A percentile compares a stretch with the other conserved stretches of the same genome.
Evolutionary conservation across 1,140 invertebrate genomes (phyloP).

Genomic region (Pachyrhynchus sulphureomaculatus): DNA sequence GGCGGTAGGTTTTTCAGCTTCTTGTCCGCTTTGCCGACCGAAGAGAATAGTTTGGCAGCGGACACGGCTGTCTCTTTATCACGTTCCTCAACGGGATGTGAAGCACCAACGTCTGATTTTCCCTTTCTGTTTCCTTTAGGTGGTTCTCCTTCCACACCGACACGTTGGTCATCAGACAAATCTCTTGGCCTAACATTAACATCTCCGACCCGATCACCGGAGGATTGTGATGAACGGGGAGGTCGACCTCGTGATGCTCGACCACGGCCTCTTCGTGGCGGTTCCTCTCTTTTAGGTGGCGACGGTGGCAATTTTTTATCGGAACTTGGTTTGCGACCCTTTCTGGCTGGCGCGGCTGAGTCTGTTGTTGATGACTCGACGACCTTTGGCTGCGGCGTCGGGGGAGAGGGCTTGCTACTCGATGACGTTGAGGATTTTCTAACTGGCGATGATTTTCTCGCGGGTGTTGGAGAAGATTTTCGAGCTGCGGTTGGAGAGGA

Average conservation of each 20-base stretch:
- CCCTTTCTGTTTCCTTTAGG: conserved; percentile 35
- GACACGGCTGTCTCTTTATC: conserved; percentile 53
- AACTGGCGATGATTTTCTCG: conserved; percentile 3
- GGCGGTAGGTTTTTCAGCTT: conserved; percentile 55
- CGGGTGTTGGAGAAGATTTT: conserved; percentile 19
- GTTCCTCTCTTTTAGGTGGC: conserved; percentile 47
- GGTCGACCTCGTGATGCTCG: conserved; percentile 36
- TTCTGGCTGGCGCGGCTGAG: conserved; percentile 3
- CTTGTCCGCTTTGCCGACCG: conserved; percentile 72
- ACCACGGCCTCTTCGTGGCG: conserved; percentile 36
- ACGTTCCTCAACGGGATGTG: conserved; percentile 22
- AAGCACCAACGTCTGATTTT: conserved; percentile 39
- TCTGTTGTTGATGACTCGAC: conserved; percentile 21
- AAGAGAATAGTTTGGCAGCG: conserved; percentile 57
- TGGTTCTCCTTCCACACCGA: conserved; percentile 49
- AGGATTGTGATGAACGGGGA: conserved; percentile 50
- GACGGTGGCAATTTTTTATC: conserved; percentile 40
- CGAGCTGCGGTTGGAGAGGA: conserved; percentile 8
- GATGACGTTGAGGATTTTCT: neutral
- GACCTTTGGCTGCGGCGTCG: neutral
- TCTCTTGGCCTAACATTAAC: conserved; percentile 63
- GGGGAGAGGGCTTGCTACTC: neutral
- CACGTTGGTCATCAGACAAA: conserved; percentile 59
- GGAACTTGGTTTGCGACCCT: conserved; percentile 31
- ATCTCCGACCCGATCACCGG: conserved; percentile 64